phyloP scores from a whole-genome alignment of 2,888 invertebrate genomes.

The Latrodectus hesperus region DNA sequence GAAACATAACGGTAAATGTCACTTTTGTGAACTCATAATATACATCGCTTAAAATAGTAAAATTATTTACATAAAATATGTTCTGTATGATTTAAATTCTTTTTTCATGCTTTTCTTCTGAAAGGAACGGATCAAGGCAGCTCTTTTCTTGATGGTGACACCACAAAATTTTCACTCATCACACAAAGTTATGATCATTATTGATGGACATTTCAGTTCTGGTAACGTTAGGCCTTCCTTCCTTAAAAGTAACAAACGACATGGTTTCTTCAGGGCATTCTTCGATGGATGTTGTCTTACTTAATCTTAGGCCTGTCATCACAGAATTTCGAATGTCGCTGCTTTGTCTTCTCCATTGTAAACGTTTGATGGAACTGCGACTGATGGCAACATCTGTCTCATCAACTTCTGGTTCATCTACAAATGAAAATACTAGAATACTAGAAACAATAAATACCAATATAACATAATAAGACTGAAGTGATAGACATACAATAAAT shows the following conservation, averaged over 20 bases:
- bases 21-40: no score
- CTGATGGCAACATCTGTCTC: constrained; percentile 21
- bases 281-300: constrained; percentile 3
- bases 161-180: not conserved
- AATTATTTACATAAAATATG: no score
- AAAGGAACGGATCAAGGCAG: no score
- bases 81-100: no score
- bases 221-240: constrained; percentile 33
- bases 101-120: no score
- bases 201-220: constrained; percentile 5
- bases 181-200: constrained; percentile 51
- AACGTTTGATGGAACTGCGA: constrained; percentile 21
- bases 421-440: constrained; percentile 1
- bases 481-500: no score
- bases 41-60: no score
- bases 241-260: constrained; percentile 62
- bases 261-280: constrained; percentile 31
- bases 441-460: not conserved
- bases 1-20: no score
- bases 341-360: constrained; percentile 45
- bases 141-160: no score
- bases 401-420: constrained; percentile 34
- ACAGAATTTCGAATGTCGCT: constrained; percentile 53
- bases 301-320: constrained; percentile 50
- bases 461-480: no score